Percentiles rank a stretch among this genome's conserved stretches.
These are phyloP conservation scores for Sesia apiformis DNA, from an alignment of 2,888 invertebrate species.

Conservation along the genomic window DNA sequence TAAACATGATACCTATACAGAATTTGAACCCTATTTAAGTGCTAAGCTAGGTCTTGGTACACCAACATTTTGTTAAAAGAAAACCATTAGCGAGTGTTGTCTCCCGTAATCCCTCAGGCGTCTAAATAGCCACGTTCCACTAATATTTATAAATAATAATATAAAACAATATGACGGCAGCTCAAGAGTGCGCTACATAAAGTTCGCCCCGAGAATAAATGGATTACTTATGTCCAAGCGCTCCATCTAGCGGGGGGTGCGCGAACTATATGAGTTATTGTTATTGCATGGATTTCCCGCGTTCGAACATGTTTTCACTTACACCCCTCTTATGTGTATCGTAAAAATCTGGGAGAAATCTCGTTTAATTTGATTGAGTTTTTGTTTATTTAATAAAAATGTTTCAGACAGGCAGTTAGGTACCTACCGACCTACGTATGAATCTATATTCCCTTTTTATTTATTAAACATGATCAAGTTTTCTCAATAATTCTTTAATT, in stretches of 20 bases:
- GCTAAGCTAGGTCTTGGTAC: no score
- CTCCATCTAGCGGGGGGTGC: constrained; percentile 70
- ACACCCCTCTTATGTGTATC: constrained; percentile 60
- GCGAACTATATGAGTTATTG: constrained; percentile 64
- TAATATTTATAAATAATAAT: constrained; percentile 67
- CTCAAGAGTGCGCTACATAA: constrained; percentile 68
- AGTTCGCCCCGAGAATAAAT: constrained; percentile 71
- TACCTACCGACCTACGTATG: no score
- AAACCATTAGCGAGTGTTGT: no score
- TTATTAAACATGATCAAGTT: no score
- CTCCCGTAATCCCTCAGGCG: no score
- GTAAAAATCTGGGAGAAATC: constrained; percentile 63
- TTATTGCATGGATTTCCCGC: constrained; percentile 68
- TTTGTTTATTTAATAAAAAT: no score
- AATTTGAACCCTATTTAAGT: no score
- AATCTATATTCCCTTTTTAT: no score
- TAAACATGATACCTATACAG: no score
- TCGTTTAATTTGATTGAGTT: constrained; percentile 34
- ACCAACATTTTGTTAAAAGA: no score
- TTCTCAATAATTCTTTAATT: no score
- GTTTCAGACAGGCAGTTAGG: no score
- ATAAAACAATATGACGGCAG: constrained; percentile 62
- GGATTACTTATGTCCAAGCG: constrained; percentile 70
- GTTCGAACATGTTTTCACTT: constrained; percentile 68
- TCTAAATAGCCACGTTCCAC: constrained; percentile 14